Base-by-base conservation (phyloP, 2,113 vertebrate genomes). In the Terrapene triunguis region DNA sequence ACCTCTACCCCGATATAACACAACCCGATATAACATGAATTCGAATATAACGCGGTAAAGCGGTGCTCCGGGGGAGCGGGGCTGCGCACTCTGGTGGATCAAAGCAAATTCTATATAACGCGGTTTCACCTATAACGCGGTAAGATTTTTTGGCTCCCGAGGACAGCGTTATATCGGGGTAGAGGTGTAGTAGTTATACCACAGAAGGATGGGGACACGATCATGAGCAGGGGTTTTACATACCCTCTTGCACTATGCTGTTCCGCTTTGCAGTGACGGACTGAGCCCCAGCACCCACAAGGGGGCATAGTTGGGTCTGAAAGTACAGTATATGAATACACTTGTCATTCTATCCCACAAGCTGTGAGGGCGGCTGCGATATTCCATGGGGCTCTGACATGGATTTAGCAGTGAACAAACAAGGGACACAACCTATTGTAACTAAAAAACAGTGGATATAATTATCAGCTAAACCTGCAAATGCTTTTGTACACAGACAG, bases 261-360 rank as follows among this genome's bases (percentile, higher is more conserved):
- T 6, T 54, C 74, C 51, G n/a, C 32, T 88, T 1, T 1, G 5
- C 25, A 80, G 47, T 0, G 0, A 48, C 19, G 35, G 53, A n/a
- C 72, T 13, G 72, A 44, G 72, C 72, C 72, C 9, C 69, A 74
- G 5, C 17, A 25, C 79, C 65, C 69, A 38, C 25, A 13, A 55
- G 16, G 29, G 51, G 82, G 51, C 22, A 2, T 0, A 5, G 59
- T 47, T 85, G 48, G 57, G 69, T 53, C 29, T 4, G 0, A 1
- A 94, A 87, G 62, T 32, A 65, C 13, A 87, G 62, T 32, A 65
- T 13, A 35, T 69, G 17, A 17, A 69, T n/a, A 69, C 65, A n/a
- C 9, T 65, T n/a, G 35, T 69, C 29, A n/a, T 69, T 69, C 35
- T 69, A 69, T 17, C 57, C 16, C 35, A 69, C 16, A n/a, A 69